Percentiles rank a stretch among this genome's conserved stretches.
Evolutionary conservation across 2,113 vertebrate species (phyloP).

Genomic region (Menidia beryllina): DNA sequence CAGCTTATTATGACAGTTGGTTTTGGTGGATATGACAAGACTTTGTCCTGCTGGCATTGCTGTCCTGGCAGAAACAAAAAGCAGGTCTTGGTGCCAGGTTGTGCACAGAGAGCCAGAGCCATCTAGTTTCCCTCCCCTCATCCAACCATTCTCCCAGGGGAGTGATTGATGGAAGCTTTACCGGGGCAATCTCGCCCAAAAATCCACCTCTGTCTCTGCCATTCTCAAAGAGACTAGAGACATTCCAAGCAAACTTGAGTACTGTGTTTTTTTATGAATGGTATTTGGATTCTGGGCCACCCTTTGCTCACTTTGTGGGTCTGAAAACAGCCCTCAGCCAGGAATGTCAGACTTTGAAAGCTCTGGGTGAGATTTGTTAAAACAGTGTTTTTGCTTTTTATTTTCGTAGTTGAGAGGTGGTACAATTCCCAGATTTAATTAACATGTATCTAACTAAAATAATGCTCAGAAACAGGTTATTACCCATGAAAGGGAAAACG

Average conservation of each 20-base stretch:
- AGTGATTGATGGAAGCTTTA: conserved; percentile 68
- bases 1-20: conserved; percentile 57
- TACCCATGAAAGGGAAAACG: conserved; percentile 30
- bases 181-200: conserved; percentile 49
- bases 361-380: conserved; percentile 48
- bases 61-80: conserved; percentile 55
- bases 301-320: conserved; percentile 38
- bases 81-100: conserved; percentile 42
- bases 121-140: conserved; percentile 18
- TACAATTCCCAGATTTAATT: conserved; percentile 34
- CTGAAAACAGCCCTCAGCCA: conserved; percentile 45
- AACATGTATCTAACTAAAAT: conserved; percentile 34
- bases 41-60: conserved; percentile 45
- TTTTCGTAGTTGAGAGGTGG: conserved; percentile 26
- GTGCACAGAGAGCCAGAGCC: conserved; percentile 41
- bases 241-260: conserved; percentile 56
- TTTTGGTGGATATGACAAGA: conserved; percentile 48
- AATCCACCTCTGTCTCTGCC: conserved; percentile 54
- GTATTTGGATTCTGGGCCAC: conserved; percentile 62
- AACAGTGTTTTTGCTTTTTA: conserved; percentile 25
- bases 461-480: conserved; percentile 45
- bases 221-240: conserved; percentile 56
- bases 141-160: conserved; percentile 50
- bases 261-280: conserved; percentile 31
- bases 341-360: conserved; percentile 55